Conservation (phyloP, 2,888 invertebrate genomes). For the Drosophila algonquin region DNA sequence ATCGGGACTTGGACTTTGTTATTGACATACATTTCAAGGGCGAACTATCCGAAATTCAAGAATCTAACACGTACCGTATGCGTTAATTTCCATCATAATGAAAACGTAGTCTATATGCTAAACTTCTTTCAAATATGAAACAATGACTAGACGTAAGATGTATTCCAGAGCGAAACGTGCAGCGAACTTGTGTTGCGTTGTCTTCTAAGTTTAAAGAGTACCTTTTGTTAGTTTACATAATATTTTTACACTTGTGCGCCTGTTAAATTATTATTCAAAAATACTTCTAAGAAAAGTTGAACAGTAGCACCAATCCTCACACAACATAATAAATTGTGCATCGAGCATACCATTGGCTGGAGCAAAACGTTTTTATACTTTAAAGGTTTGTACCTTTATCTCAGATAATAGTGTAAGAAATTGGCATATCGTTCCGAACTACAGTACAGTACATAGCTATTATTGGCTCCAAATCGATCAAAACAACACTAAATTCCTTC, state of each 20-base stretch:
- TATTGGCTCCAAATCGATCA: no score
- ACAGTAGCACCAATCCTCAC: conserved; percentile 67
- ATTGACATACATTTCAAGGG: conserved; percentile 97
- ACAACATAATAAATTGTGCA: conserved; percentile 65
- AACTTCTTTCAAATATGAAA: conserved; percentile 17
- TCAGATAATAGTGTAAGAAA: no score
- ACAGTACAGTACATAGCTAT: no score
- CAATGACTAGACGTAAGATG: conserved; percentile 71
- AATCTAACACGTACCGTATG: conserved; percentile 95
- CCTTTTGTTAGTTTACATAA: conserved; percentile 69
- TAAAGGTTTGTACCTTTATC: neutral
- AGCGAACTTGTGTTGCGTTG: conserved; percentile 72
- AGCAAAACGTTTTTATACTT: conserved; percentile 15
- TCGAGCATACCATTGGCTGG: conserved; percentile 54
- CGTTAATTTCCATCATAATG: conserved; percentile 85
- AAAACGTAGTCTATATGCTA: conserved; percentile 31
- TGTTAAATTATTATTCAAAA: conserved; percentile 65
- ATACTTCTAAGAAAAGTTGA: conserved; percentile 68
- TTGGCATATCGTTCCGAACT: no score
- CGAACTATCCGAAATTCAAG: conserved; percentile 92
- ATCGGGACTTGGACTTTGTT: conserved; percentile 98
- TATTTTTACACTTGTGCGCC: conserved; percentile 68
- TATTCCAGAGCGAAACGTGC: conserved; percentile 73
- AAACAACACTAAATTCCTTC: no score
- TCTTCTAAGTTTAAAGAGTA: conserved; percentile 73